Conservation (phyloP, 2,888 invertebrate species). For the Gortyna flavago region DNA sequence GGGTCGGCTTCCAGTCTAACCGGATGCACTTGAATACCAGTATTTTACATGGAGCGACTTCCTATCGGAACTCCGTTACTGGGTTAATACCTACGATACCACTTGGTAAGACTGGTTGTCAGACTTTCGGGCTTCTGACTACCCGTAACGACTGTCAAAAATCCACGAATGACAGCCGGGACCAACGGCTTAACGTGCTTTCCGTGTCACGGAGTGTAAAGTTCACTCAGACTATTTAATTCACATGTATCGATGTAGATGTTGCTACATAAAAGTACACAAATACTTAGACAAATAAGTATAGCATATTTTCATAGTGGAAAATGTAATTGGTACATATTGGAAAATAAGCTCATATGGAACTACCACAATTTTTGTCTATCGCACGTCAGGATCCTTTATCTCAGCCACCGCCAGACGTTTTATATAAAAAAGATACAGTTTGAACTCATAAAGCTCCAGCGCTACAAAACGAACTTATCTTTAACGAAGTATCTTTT, state of each 20-base stretch:
- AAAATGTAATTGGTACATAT: constrained; percentile 5
- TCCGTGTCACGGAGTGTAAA: background rate
- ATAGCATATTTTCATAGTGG: background rate
- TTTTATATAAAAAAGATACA: background rate
- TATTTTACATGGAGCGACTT: too few species aligned
- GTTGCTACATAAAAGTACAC: background rate
- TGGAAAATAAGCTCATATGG: background rate
- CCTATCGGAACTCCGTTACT: too few species aligned
- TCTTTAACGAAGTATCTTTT: too few species aligned
- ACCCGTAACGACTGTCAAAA: too few species aligned
- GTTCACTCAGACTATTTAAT: background rate
- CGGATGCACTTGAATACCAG: too few species aligned
- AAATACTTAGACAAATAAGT: background rate
- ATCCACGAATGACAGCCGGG: too few species aligned
- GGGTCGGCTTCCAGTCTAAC: too few species aligned
- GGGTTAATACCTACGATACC: too few species aligned
- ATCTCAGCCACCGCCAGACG: background rate
- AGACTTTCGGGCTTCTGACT: too few species aligned
- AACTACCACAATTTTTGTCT: background rate
- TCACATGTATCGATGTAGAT: background rate
- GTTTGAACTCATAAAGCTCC: constrained; percentile 2
- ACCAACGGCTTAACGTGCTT: too few species aligned
- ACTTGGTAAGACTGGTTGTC: too few species aligned
- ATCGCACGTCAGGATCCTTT: background rate
- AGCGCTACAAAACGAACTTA: constrained; percentile 10